Conservation (phyloP, 2,888 invertebrate genomes). For the Philereme vetulata region DNA sequence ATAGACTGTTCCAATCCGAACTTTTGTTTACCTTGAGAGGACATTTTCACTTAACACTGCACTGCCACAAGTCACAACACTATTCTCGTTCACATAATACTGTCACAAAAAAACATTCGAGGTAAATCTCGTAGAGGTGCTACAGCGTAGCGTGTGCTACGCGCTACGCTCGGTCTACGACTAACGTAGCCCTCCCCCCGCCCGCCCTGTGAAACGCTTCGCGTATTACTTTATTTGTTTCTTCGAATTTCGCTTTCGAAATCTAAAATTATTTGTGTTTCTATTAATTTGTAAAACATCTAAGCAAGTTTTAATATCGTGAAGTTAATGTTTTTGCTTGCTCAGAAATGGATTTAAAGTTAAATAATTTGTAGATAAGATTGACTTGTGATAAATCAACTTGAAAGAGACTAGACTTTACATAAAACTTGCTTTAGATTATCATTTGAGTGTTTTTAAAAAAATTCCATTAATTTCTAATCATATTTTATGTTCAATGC, state of each 20-base stretch:
- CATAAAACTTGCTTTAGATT: neutral
- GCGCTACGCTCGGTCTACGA: constrained; percentile 72
- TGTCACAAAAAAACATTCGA: constrained; percentile 39
- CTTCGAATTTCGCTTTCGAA: constrained; percentile 35
- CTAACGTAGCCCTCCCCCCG: constrained; percentile 75
- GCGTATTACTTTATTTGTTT: constrained; percentile 46
- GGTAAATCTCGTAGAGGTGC: constrained; percentile 26
- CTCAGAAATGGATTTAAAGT: constrained; percentile 11
- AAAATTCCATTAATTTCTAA: no score
- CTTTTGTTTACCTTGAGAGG: constrained; percentile 50
- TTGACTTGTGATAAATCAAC: constrained; percentile 9
- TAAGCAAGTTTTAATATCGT: constrained; percentile 17
- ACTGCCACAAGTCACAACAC: constrained; percentile 51
- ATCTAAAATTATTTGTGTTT: constrained; percentile 25
- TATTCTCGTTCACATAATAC: constrained; percentile 36
- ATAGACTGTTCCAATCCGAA: constrained; percentile 7
- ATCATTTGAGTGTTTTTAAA: neutral
- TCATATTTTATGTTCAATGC: no score
- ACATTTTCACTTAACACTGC: constrained; percentile 49
- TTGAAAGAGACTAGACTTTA: constrained; percentile 2
- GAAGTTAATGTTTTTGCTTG: constrained; percentile 17
- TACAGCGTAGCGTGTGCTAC: constrained; percentile 70
- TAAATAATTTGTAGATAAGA: constrained; percentile 10
- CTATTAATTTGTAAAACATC: constrained; percentile 11
- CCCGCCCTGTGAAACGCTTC: constrained; percentile 48